A percentile compares a stretch with the other conserved stretches of the same genome.
phyloP scores from a whole-genome alignment of 1,140 invertebrate genomes.

The Ceratina calcarata region DNA sequence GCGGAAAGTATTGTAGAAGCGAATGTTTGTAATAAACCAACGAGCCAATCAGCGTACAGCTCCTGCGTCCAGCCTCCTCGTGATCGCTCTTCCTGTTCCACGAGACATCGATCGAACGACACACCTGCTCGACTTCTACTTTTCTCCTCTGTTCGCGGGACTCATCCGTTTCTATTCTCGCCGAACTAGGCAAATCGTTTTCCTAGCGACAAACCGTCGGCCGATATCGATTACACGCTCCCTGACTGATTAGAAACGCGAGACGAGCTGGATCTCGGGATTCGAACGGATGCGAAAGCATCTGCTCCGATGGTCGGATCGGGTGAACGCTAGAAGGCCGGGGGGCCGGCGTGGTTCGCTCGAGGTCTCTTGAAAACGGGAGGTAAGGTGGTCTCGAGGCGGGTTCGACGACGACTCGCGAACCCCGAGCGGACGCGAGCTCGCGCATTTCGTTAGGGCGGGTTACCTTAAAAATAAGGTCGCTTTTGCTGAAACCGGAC shows the following conservation, averaged over 20 bases:
- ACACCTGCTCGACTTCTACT: slow-evolving; percentile 2
- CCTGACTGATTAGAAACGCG: no score
- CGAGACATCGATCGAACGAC: slow-evolving; percentile 59
- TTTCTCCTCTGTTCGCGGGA: background rate
- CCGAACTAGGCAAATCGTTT: no score
- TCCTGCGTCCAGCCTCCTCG: slow-evolving; percentile 72
- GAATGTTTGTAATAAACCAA: slow-evolving; percentile 80
- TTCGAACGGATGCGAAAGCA: no score
- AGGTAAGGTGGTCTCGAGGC: slow-evolving; percentile 57
- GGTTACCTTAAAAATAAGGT: slow-evolving; percentile 98
- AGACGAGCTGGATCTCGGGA: no score
- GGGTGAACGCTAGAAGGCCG: no score
- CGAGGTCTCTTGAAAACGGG: slow-evolving; percentile 64
- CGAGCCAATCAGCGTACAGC: slow-evolving; percentile 80
- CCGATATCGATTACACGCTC: no score
- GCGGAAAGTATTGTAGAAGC: slow-evolving; percentile 75
- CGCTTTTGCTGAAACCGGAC: slow-evolving; percentile 94
- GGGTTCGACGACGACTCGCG: slow-evolving; percentile 56
- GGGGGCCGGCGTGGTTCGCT: slow-evolving; percentile 53
- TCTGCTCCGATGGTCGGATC: no score
- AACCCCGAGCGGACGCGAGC: slow-evolving; percentile 72
- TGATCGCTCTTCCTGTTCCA: slow-evolving; percentile 57
- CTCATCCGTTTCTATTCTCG: background rate
- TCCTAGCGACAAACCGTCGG: no score
- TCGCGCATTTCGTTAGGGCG: slow-evolving; percentile 78